Evolutionary conservation across 2,113 vertebrate genomes (phyloP).

Genomic region (Trinectes maculatus): DNA sequence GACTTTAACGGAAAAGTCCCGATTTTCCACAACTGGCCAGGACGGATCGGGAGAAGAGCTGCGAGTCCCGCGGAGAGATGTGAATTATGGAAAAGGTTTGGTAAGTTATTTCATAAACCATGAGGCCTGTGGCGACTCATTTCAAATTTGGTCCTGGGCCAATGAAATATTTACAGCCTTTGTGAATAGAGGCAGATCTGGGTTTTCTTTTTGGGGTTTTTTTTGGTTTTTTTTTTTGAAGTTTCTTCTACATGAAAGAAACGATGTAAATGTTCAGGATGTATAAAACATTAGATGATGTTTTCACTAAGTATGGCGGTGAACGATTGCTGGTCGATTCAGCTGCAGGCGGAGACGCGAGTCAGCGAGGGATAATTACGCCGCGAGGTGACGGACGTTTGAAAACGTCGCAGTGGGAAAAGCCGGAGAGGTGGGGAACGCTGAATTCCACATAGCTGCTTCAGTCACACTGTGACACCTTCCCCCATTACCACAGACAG

Average conservation of each 20-base stretch:
- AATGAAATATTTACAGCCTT: conserved; percentile 52
- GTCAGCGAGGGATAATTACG: background rate
- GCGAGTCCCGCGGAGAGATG: conserved; percentile 11
- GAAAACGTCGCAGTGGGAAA: background rate
- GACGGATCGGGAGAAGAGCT: conserved; percentile 9
- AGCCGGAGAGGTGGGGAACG: background rate
- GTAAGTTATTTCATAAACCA: conserved; percentile 57
- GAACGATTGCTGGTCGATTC: background rate
- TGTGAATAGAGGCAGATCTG: conserved; percentile 5
- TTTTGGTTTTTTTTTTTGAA: background rate
- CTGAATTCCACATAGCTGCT: background rate
- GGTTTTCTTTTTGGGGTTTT: too few relatives aligned
- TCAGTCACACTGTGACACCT: too few relatives aligned
- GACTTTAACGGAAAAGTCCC: conserved; percentile 8
- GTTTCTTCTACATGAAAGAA: background rate
- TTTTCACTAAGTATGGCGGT: background rate
- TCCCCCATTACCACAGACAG: background rate
- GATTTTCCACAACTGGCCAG: conserved; percentile 27
- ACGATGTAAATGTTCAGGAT: background rate
- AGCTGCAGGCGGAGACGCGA: background rate
- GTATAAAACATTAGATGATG: background rate
- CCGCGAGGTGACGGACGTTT: too few relatives aligned
- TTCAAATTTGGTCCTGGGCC: conserved; percentile 22
- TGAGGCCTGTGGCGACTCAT: conserved; percentile 34
- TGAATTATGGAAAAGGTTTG: conserved; percentile 45